phyloP scores from a whole-genome alignment of 2,888 invertebrate species.

The Pristionchus mayeri region DNA sequence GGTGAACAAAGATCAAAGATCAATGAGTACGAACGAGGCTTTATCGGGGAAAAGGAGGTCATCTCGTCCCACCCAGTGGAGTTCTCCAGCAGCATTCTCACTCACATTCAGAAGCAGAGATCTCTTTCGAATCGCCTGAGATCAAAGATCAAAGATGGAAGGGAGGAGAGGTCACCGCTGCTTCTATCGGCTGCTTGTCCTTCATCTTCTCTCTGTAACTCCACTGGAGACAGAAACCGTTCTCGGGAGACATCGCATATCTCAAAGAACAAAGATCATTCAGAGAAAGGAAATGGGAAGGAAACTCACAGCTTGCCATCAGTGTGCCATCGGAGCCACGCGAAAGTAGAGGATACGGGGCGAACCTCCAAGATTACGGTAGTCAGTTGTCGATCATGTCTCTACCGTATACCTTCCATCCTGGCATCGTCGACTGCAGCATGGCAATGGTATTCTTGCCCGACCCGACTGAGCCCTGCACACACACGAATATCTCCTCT shows the following conservation, averaged over 20 bases:
- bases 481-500: conserved; percentile 40
- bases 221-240: conserved; percentile 48
- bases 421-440: conserved; percentile 36
- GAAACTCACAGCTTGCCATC: conserved; percentile 29
- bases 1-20: conserved; percentile 3
- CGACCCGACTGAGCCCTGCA: conserved; percentile 27
- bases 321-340: conserved; percentile 44
- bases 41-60: not conserved
- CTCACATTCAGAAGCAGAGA: conserved; percentile 44
- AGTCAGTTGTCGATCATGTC: not conserved
- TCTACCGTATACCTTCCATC: conserved; percentile 45
- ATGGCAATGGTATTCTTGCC: conserved; percentile 45
- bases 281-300: not conserved
- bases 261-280: not conserved
- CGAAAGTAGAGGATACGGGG: conserved; percentile 11
- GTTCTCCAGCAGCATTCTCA: conserved; percentile 17
- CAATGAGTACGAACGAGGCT: not conserved
- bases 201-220: conserved; percentile 45
- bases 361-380: conserved; percentile 39
- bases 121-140: conserved; percentile 42
- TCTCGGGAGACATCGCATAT: conserved; percentile 47
- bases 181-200: conserved; percentile 46
- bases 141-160: conserved; percentile 37
- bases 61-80: conserved; percentile 34
- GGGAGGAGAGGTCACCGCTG: not conserved